Conservation (phyloP, 2,888 invertebrate genomes). For the Lagria hirta region DNA sequence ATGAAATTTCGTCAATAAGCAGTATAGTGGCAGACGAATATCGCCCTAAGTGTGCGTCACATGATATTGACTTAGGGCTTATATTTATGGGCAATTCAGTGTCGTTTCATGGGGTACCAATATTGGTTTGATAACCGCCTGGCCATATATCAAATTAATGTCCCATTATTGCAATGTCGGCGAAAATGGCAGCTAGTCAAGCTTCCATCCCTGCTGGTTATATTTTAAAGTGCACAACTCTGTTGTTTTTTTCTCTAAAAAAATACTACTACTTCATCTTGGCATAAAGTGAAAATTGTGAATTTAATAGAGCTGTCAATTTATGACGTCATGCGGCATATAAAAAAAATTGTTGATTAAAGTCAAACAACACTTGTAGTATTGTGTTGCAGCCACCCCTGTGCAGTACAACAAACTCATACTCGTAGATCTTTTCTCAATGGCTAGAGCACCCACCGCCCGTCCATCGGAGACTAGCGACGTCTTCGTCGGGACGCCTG, state of each 20-base stretch:
- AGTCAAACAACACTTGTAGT: no score
- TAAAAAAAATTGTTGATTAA: no score
- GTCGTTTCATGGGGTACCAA: conserved; percentile 54
- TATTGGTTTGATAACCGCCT: conserved; percentile 56
- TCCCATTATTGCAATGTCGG: conserved; percentile 55
- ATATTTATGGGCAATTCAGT: conserved; percentile 56
- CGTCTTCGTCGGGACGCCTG: conserved; percentile 37
- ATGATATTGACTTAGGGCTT: conserved; percentile 53
- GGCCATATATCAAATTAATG: conserved; percentile 56
- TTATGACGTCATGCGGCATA: no score
- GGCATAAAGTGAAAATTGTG: no score
- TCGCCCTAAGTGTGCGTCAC: conserved; percentile 25
- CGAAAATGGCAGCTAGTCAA: conserved; percentile 43
- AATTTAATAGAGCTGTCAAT: no score
- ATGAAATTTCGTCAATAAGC: conserved; percentile 24
- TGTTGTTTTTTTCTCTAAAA: no score
- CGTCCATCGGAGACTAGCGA: conserved; percentile 43
- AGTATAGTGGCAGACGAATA: conserved; percentile 10
- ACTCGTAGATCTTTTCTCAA: conserved; percentile 58
- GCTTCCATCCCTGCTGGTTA: conserved; percentile 16
- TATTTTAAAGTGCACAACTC: conserved; percentile 19
- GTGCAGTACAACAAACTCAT: conserved; percentile 56
- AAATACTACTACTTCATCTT: no score
- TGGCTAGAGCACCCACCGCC: conserved; percentile 48
- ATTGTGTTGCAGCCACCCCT: no score